These are phyloP conservation scores for Tineola bisselliella DNA, from an alignment of 2,888 invertebrate genomes.

Conservation along the genomic window DNA sequence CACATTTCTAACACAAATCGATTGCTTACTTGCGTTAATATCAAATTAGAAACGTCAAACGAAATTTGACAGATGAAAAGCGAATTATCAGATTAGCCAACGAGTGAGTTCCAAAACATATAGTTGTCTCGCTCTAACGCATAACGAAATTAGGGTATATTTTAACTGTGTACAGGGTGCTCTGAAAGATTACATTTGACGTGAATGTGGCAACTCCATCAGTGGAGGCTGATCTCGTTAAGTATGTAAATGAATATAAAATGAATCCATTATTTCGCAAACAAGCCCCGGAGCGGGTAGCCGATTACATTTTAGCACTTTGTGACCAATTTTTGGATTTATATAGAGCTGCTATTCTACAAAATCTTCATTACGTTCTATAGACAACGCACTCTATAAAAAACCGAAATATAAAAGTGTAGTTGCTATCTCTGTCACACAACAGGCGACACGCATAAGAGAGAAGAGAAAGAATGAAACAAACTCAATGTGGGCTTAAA, in stretches of 20 bases:
- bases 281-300: constrained; percentile 42
- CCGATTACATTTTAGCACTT: constrained; percentile 46
- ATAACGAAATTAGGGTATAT: constrained; percentile 24
- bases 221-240: constrained; percentile 57
- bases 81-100: constrained; percentile 47
- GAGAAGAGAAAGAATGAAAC: too few relatives aligned
- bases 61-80: constrained; percentile 50
- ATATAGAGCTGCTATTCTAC: constrained; percentile 31
- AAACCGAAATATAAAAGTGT: too few relatives aligned
- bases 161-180: constrained; percentile 19
- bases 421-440: too few relatives aligned
- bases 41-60: constrained; percentile 22
- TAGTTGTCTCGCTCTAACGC: constrained; percentile 23
- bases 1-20: too few relatives aligned
- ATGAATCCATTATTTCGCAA: constrained; percentile 66
- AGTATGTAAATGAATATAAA: constrained; percentile 65
- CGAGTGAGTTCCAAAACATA: constrained; percentile 20
- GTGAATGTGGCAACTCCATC: constrained; percentile 45
- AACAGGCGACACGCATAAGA: too few relatives aligned
- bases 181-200: constrained; percentile 49
- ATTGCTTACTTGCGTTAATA: not conserved
- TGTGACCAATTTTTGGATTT: constrained; percentile 27
- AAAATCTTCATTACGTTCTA: too few relatives aligned
- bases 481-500: too few relatives aligned
- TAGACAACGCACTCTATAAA: not conserved